phyloP scores from a whole-genome alignment of 2,888 invertebrate species.

The Xanthia togata region DNA sequence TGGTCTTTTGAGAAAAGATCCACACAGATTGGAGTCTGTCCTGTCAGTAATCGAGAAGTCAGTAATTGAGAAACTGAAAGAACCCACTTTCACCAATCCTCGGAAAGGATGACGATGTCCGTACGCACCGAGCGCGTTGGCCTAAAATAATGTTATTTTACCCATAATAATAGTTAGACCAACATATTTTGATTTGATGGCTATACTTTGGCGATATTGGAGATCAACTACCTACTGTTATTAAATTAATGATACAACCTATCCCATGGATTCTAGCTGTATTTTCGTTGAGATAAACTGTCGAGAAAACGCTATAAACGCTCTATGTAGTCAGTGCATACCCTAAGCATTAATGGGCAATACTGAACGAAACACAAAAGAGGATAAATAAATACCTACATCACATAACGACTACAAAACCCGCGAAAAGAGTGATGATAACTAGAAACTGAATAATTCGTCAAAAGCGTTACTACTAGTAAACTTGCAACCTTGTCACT shows the following conservation, averaged over 20 bases:
- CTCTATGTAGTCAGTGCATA: neutral
- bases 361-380: neutral
- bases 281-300: neutral
- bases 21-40: too few species aligned
- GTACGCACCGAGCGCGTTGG: neutral
- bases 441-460: conserved; percentile 14
- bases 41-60: too few species aligned
- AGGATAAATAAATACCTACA: neutral
- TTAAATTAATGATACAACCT: too few species aligned
- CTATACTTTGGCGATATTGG: neutral
- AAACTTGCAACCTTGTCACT: conserved; percentile 54
- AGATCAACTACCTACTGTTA: neutral
- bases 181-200: neutral
- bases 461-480: conserved; percentile 37
- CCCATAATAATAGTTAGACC: neutral
- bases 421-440: neutral
- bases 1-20: too few species aligned
- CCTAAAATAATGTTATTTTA: neutral
- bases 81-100: neutral
- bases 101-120: neutral
- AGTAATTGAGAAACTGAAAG: neutral
- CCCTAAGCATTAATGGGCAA: neutral
- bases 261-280: neutral
- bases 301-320: neutral
- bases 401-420: neutral